These are phyloP conservation scores for Selene dorsalis DNA, from an alignment of 2,797 vertebrate species.

Conservation along the genomic window DNA sequence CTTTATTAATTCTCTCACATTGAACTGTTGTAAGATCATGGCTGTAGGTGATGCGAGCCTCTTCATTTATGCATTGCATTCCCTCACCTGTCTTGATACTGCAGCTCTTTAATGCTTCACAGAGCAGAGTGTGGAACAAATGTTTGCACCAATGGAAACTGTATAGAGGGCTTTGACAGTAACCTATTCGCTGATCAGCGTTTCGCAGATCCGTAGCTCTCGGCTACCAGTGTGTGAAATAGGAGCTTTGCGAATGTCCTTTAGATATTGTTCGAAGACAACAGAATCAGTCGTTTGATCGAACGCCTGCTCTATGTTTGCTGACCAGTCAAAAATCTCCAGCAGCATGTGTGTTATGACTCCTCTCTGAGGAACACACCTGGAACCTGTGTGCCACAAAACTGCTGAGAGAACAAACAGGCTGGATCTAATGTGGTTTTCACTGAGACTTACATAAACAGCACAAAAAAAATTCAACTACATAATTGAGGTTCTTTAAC, in stretches of 20 bases:
- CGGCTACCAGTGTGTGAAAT: not conserved
- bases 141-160: slow-evolving; percentile 59
- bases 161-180: slow-evolving; percentile 25
- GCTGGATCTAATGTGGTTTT: not conserved
- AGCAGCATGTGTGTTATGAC: not conserved
- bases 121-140: slow-evolving; percentile 45
- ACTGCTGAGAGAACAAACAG: not conserved
- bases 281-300: not conserved
- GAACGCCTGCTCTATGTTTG: not conserved
- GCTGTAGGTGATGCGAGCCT: slow-evolving; percentile 40
- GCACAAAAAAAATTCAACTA: too few relatives aligned
- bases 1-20: slow-evolving; percentile 69
- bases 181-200: not conserved
- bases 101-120: slow-evolving; percentile 1
- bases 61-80: slow-evolving; percentile 24
- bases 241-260: too few relatives aligned
- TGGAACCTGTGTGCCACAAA: not conserved
- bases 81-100: slow-evolving; percentile 29
- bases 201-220: not conserved
- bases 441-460: not conserved
- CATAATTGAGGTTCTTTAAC: not conserved
- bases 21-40: slow-evolving; percentile 40
- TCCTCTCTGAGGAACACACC: not conserved
- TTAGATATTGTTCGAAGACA: not conserved
- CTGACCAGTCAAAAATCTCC: too few relatives aligned